Conservation (phyloP, 1,140 invertebrate species). For the Elymnias hypermnestra region DNA sequence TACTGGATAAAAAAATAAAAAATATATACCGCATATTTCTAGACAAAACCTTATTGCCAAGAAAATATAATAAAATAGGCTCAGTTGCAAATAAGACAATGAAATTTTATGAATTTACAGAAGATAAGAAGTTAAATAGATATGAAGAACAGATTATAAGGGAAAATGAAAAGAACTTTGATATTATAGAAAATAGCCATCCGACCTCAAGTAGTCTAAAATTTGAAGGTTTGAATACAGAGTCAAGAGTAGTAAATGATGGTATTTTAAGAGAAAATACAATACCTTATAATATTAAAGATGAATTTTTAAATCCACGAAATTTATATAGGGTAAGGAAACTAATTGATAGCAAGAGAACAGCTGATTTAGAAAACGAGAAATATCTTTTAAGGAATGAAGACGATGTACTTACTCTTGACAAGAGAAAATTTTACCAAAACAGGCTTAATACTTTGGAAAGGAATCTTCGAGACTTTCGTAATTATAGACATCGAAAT, state of each 20-base stretch:
- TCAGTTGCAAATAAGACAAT: background rate
- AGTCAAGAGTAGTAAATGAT: background rate
- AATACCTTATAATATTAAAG: background rate
- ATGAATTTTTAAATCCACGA: background rate
- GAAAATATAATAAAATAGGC: background rate
- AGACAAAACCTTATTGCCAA: background rate
- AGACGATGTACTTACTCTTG: conserved; percentile 21
- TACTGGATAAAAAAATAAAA: conserved; percentile 42
- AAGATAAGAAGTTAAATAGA: background rate
- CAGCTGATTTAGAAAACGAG: background rate
- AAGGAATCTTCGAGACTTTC: conserved; percentile 24
- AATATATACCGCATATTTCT: conserved; percentile 34
- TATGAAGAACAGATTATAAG: background rate
- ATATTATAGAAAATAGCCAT: background rate
- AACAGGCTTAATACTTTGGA: conserved; percentile 37
- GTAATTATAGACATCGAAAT: background rate
- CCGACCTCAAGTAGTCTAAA: background rate
- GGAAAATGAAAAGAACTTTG: background rate
- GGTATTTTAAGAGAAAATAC: background rate
- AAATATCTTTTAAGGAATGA: conserved; percentile 5
- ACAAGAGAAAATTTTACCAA: conserved; percentile 42
- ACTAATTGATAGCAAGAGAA: background rate
- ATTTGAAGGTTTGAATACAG: background rate
- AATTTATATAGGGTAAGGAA: background rate
- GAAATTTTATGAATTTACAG: background rate